Conservation (phyloP, 1,140 invertebrate species). For the Homarus americanus region DNA sequence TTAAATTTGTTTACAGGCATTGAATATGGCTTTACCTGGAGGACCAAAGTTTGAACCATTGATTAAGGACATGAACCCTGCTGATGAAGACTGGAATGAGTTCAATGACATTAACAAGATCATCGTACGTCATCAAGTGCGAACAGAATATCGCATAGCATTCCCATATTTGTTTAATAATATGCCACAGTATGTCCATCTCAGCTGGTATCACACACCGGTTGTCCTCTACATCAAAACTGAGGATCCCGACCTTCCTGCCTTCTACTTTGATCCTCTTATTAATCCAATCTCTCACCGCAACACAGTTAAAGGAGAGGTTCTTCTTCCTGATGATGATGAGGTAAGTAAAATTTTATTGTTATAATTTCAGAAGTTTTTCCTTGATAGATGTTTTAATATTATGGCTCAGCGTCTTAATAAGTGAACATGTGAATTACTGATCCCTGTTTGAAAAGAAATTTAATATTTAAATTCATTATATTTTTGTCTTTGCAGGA, state of each 20-base stretch:
- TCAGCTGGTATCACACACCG: conserved; percentile 98
- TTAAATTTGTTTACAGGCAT: conserved; percentile 81
- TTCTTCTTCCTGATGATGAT: conserved; percentile 76
- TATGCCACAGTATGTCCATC: conserved; percentile 96
- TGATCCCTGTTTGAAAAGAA: too few species aligned
- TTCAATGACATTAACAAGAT: conserved; percentile 99
- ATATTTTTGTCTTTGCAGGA: conserved; percentile 90
- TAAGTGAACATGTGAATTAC: too few species aligned
- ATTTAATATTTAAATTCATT: too few species aligned
- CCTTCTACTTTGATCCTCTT: conserved; percentile 99
- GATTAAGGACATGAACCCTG: conserved; percentile 97
- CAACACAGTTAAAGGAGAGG: conserved; percentile 86
- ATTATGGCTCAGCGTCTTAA: too few species aligned
- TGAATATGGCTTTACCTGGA: conserved; percentile 99
- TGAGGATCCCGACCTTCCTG: conserved; percentile 99
- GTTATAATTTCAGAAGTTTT: too few species aligned
- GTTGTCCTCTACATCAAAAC: conserved; percentile 99
- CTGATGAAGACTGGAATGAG: conserved; percentile 99
- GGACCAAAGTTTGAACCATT: conserved; percentile 99
- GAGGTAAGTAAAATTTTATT: conserved; percentile 58
- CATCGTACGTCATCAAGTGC: conserved; percentile 98
- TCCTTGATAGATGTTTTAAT: too few species aligned
- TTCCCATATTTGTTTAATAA: conserved; percentile 99
- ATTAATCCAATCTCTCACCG: conserved; percentile 99
- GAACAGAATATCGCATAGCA: conserved; percentile 99